These are phyloP conservation scores for Lasioglossum albipes DNA, from an alignment of 1,140 invertebrate genomes.

Conservation along the genomic window DNA sequence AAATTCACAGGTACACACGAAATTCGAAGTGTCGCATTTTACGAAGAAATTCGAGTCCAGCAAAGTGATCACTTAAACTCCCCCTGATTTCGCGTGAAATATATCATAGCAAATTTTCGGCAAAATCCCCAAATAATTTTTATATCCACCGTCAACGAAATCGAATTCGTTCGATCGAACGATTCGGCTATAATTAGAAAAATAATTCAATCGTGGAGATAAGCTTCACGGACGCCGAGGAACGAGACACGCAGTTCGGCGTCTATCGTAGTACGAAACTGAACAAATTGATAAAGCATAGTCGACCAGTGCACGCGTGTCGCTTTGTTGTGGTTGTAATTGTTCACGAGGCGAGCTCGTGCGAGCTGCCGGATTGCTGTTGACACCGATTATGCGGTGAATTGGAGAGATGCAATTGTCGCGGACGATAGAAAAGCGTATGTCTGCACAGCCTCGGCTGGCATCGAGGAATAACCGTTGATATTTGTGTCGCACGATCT, in stretches of 20 bases:
- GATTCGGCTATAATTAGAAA: no score
- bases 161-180: no score
- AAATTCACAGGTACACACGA: no score
- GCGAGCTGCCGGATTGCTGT: conserved; percentile 10
- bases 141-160: no score
- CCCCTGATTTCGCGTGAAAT: no score
- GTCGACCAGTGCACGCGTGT: neutral
- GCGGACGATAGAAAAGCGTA: conserved; percentile 28
- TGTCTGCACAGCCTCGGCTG: neutral
- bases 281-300: conserved; percentile 6
- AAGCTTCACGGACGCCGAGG: neutral
- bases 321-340: neutral
- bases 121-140: no score
- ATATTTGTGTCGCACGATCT: neutral
- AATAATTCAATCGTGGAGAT: no score
- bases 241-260: neutral
- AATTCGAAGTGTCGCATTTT: no score
- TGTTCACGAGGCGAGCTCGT: conserved; percentile 41
- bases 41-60: no score
- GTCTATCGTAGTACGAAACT: neutral
- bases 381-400: conserved; percentile 35
- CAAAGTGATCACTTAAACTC: no score
- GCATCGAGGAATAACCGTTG: neutral
- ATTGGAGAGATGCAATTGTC: conserved; percentile 32
- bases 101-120: no score